phyloP scores from a whole-genome alignment of 2,113 vertebrate genomes.

The Raphicerus campestris region DNA sequence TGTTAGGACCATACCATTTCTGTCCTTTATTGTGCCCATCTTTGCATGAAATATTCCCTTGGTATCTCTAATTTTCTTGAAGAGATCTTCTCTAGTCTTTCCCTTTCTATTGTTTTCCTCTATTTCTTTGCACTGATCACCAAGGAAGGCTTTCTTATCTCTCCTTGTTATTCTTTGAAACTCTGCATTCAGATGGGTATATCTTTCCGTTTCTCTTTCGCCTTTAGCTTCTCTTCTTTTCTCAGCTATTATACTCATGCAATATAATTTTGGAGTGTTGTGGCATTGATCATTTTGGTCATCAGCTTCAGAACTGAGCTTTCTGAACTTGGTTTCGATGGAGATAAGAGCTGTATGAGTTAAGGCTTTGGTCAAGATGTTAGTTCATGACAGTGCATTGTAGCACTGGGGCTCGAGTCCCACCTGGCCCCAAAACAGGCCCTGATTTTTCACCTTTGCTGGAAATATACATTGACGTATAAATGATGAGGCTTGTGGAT shows the following conservation, averaged over 20 bases:
- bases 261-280: neutral
- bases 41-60: neutral
- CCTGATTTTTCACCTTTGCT: neutral
- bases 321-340: neutral
- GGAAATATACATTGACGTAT: neutral
- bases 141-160: neutral
- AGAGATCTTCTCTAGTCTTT: neutral
- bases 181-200: neutral
- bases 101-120: neutral
- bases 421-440: no score
- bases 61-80: neutral
- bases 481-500: neutral
- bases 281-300: neutral
- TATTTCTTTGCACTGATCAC: neutral
- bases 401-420: neutral
- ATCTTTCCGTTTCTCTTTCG: neutral
- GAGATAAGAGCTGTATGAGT: neutral
- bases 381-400: neutral
- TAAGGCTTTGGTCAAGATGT: neutral
- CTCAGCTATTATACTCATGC: neutral
- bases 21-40: neutral
- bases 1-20: neutral
- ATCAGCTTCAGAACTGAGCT: neutral
- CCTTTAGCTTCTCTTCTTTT: neutral
- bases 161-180: neutral